Base-by-base conservation (phyloP, 2,888 invertebrate genomes). In the Cryptophagus acutangulus region DNA sequence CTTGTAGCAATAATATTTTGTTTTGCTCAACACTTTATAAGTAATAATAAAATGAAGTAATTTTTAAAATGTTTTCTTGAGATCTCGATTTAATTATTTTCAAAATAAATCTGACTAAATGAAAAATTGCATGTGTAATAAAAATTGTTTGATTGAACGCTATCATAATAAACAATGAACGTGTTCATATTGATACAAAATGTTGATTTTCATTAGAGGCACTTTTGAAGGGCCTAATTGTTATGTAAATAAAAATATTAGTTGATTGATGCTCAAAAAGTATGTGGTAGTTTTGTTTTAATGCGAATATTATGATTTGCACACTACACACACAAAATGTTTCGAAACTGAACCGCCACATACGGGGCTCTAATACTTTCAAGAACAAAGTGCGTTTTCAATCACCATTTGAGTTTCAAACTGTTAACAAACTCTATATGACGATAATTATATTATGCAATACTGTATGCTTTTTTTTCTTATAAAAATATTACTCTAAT, bases 381-480 rank as follows among this genome's bases (percentile, higher is more conserved):
- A 12, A 28, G 31, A 31, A 26, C 14, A 31, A 3, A 45, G 42
- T 46, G 41, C 47, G 45, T 48, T 49, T 55, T 52, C 45, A 54
- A 57, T 51, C 47, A 51, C 48, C 49, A 48, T 51, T 38, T 46
- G 49, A 45, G 54, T 49, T 49, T 49, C 43, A 31, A 15, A 16
- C 52, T 56, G 38, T 53, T 55, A 47, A 50, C 14, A 31, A 50
- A 54, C 55, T 57, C 58, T 31, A 16, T 31, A 46, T 56, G 52
- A 54, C n/a, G n/a, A n/a, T n/a, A n/a, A n/a, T n/a, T n/a, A n/a
- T n/a, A 50, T 51, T 55, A 54, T 57, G 58, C 57, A 57, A 59
- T 57, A 62, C 46, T 54, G 48, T 55, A 57, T 63, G 57, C 58
- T 58, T 60, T 60, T 58, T 56, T 56, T 48, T 60, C 54, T 57